Base-by-base conservation (phyloP, 2,888 invertebrate species). In the Leptarthrus brevirostris region DNA sequence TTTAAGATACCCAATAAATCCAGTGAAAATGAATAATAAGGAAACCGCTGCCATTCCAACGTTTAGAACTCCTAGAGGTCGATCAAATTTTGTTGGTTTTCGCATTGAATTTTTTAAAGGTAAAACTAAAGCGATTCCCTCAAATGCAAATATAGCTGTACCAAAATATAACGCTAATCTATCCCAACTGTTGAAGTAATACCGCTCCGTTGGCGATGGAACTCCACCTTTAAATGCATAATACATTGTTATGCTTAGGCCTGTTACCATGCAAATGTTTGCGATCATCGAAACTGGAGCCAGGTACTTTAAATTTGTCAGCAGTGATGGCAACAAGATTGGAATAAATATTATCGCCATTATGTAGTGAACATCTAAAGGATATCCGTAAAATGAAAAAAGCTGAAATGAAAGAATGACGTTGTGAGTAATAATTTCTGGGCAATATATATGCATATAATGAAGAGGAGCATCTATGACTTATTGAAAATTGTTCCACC, bases 111-210 rank as follows among this genome's bases (percentile, higher is more conserved):
- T 96, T 85, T 97, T 94, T 79, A 98, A 84, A 0, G 98, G 98
- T 75, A 98, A 86, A n/a, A 97, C 94, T 87, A 95, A 84, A 71
- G 94, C 94, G 78, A 98, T 98, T 76, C 97, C 98, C 87, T 98
- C 98, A 81, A 98, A 98, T 2, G 98, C 94, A 84, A 95, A 99
- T 73, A 99, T 90, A 22, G 95, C 96, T 0, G 97, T 98, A 54
- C 98, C 98, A 82, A 98, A 97, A 83, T 93, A 98, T 12, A 98
- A 86, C 0, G 98, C 97, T 94, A 85, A 75, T 87, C 88, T 74
- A 14, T 84, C 78, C 85, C 89, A 89, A 4, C 87, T 85, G 0
- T 91, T 91, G 12, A 92, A 85, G 77, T 89, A 90, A 0, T 83
- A 83, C 75, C 93, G 87, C 44, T 89, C 86, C 0, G 85, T 79